Base-by-base conservation (phyloP, 2,797 vertebrate species). In the Pseudochromis fuscus region DNA sequence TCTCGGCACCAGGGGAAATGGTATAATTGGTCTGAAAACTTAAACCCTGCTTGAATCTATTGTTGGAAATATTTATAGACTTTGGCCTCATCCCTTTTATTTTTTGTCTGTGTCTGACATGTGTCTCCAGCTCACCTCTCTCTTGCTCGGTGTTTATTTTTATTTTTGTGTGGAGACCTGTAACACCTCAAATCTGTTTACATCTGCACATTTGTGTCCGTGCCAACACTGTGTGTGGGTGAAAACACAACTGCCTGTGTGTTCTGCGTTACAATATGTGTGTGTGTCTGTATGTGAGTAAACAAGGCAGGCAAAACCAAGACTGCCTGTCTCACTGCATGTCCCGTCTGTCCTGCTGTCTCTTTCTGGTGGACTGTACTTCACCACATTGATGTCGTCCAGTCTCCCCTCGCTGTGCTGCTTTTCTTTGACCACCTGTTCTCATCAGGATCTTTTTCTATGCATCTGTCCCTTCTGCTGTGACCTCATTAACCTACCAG, bases 11-110 rank as follows among this genome's bases (percentile, higher is more conserved):
- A 21, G 50, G 61, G 52, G 60, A 75, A 87, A 87, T 27, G n/a
- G 30, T 59, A 38, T 82, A 80, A 87, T 85, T 87, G 74, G 65
- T 86, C 85, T 84, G 78, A 85, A 83, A 79, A 77, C 55, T 15
- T 75, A 61, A 82, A 82, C 58, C n/a, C 42, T 35, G 21, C 66
- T 58, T 60, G 48, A 81, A 69, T 67, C 46, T 28, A 60, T 70
- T 78, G 76, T 78, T 67, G 19, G 21, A 67, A 53, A 76, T 87
- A 89, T 86, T 81, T 82, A 77, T 72, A 83, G 67, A 69, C 42
- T 67, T 50, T 31, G 67, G 12, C 7, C 23, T 51, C 7, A 9
- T 45, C 45, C 10, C 21, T 48, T 16, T 5, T 12, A 12, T 28
- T 35, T 53, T 44, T 25, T 28, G 2, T 12, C 58, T 8, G 16